phyloP scores from a whole-genome alignment of 1,140 invertebrate genomes.

The Helicoverpa armigera region DNA sequence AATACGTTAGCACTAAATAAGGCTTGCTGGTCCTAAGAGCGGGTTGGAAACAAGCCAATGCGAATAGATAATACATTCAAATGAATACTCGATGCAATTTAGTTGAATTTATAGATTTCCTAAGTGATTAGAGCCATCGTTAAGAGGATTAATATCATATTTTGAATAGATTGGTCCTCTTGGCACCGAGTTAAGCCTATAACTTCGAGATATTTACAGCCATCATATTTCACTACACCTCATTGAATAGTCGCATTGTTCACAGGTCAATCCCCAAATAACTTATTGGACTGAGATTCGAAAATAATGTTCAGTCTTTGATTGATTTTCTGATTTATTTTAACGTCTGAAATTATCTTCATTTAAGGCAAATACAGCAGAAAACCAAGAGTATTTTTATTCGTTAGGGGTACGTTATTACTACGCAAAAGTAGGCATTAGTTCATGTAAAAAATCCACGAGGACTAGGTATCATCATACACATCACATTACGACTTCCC shows the following conservation, averaged over 20 bases:
- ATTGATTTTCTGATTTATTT: background rate
- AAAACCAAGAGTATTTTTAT: no score
- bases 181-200: background rate
- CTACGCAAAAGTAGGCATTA: no score
- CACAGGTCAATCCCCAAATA: background rate
- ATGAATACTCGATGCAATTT: constrained; percentile 11
- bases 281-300: background rate
- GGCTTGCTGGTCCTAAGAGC: background rate
- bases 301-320: no score
- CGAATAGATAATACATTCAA: constrained; percentile 16
- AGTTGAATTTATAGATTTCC: constrained; percentile 20
- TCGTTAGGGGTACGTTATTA: no score
- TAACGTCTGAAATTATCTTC: background rate
- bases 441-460: no score
- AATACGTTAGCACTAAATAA: constrained; percentile 13
- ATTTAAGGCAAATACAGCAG: no score
- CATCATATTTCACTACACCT: constrained; percentile 13
- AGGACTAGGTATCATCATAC: no score
- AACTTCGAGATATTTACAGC: background rate
- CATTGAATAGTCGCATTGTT: background rate
- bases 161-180: constrained; percentile 19
- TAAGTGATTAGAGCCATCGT: constrained; percentile 11
- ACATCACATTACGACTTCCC: no score
- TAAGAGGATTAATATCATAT: constrained; percentile 7
- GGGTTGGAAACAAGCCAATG: background rate